Evolutionary conservation across 2,113 vertebrate genomes (phyloP).

Genomic region (Beaufortia kweichowensis): DNA sequence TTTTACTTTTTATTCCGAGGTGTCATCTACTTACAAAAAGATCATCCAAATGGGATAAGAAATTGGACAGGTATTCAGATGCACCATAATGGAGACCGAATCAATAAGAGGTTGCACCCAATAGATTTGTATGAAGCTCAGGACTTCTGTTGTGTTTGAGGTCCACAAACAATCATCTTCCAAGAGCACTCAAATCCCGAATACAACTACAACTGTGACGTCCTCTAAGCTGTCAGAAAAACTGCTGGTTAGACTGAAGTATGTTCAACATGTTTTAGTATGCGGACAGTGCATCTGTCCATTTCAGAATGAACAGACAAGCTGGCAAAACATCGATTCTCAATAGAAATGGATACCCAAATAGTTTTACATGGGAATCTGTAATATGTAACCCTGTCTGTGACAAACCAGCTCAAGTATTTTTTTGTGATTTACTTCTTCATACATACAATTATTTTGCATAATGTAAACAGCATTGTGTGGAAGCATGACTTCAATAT

Average conservation of each 20-base stretch:
- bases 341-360: not conserved
- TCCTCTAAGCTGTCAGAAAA: constrained; percentile 11
- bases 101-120: not conserved
- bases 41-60: constrained; percentile 20
- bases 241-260: not conserved
- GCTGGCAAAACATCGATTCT: not conserved
- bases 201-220: constrained; percentile 21
- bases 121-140: not conserved
- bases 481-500: too few species aligned
- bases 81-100: constrained; percentile 3
- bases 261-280: constrained; percentile 4
- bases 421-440: too few species aligned
- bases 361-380: too few species aligned
- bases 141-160: constrained; percentile 6
- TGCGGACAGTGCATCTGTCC: not conserved
- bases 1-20: constrained; percentile 17
- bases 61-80: not conserved
- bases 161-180: constrained; percentile 9
- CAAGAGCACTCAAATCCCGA: constrained; percentile 20
- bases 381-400: too few species aligned
- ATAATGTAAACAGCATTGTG: too few species aligned
- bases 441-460: too few species aligned
- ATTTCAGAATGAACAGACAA: not conserved
- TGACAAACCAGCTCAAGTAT: too few species aligned
- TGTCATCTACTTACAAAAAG: not conserved